Evolutionary conservation across 2,888 invertebrate species (phyloP), one percentile per base, ranked within the genome.

Genomic region (Erebia ligea): DNA sequence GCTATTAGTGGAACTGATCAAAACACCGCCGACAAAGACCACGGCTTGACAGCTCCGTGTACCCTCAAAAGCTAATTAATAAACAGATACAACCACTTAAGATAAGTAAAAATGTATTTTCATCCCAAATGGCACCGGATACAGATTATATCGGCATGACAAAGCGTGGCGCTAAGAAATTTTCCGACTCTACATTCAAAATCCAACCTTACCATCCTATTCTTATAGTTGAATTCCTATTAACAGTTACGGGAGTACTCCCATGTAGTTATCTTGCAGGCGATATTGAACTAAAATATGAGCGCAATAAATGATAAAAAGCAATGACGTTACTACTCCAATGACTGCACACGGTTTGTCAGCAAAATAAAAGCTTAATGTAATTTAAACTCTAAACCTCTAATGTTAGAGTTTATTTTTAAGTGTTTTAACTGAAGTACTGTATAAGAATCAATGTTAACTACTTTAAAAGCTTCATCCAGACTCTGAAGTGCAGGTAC

Each of bases 81-180:
- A 92, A 92, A 86, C 92, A 93, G 93, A 92, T 92, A 92, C 92
- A 92, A 88, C 91, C 92, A 92, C 93, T 93, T 92, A 91, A 91
- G 92, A 93, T 92, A 92, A 92, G 90, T 91, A 88, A 90, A 91
- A 93, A 92, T 92, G 68, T 73, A 91, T 92, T 92, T 93, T 91
- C 92, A 91, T 91, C 92, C 92, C 89, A 92, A 93, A 90, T 90
- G 88, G 86, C 90, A 91, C 91, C 93, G 93, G 93, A 93, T 90
- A 90, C 87, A 89, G 92, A 93, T 93, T 79, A 85, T 88, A 93
- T 92, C 92, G 88, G 84, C 87, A 92, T 92, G 92, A 92, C 92
- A 92, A 91, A 90, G 92, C 91, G 84, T 87, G 91, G 93, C 93
- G 93, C 93, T 91, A 89, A 77, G 82, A 85, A 84, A 85, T 77